These are phyloP conservation scores for Anticlea derivata DNA, from an alignment of 2,888 invertebrate genomes.

Conservation along the genomic window DNA sequence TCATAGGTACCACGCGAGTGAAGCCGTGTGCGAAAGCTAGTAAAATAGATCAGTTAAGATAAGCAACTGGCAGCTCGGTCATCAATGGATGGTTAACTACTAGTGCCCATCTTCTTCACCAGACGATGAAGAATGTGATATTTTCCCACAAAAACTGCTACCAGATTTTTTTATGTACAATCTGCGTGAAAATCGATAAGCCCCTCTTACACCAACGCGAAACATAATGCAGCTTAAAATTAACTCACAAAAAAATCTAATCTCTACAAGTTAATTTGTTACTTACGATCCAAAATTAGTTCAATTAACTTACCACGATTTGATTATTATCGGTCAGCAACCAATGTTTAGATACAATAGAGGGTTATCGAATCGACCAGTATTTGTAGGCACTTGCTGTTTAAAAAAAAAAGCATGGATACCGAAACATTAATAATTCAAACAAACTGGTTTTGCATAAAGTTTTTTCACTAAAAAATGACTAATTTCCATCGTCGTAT, in stretches of 20 bases:
- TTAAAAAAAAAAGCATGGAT: too few species aligned
- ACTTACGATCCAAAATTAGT: constrained; percentile 28
- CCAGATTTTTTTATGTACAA: not conserved
- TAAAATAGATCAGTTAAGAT: too few species aligned
- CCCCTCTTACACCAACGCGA: constrained; percentile 1
- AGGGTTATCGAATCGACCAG: constrained; percentile 10
- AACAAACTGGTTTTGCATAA: too few species aligned
- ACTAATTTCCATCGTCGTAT: too few species aligned
- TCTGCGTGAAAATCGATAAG: constrained; percentile 3
- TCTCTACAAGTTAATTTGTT: constrained; percentile 4
- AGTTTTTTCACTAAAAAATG: too few species aligned
- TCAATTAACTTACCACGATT: constrained; percentile 42
- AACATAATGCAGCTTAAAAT: constrained; percentile 18
- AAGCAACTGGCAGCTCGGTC: too few species aligned
- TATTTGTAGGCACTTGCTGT: too few species aligned
- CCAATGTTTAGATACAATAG: constrained; percentile 34
- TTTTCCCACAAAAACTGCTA: not conserved
- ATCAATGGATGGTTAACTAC: too few species aligned
- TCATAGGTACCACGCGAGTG: too few species aligned
- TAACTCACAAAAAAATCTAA: constrained; percentile 7
- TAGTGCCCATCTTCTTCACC: too few species aligned
- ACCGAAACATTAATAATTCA: too few species aligned
- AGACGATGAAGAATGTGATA: not conserved
- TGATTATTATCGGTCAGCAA: constrained; percentile 44
- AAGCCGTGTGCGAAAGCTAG: too few species aligned